Evolutionary conservation across 2,797 vertebrate genomes (phyloP).

Genomic region (Hipposideros larvatus): DNA sequence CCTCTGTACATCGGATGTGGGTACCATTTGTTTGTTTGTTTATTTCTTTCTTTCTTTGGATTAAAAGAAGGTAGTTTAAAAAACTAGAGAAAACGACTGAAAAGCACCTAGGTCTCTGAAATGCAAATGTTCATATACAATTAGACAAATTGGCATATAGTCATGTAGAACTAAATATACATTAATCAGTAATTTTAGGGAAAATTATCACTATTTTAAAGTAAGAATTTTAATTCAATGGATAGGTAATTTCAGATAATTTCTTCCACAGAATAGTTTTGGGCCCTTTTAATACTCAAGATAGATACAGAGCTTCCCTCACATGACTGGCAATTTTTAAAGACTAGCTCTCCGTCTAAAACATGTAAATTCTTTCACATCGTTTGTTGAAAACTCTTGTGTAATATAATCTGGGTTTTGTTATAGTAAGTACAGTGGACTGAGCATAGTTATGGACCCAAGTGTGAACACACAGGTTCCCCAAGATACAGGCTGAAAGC

Average conservation of each 20-base stretch:
- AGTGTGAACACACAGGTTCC: background rate
- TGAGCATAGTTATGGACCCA: background rate
- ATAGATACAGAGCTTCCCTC: background rate
- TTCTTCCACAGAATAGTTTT: constrained; percentile 8
- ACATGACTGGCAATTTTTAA: background rate
- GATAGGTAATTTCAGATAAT: background rate
- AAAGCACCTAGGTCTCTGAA: constrained; percentile 15
- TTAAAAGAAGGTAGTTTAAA: background rate
- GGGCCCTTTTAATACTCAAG: background rate
- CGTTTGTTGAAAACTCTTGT: background rate
- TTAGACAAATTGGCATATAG: background rate
- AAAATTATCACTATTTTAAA: constrained; percentile 24
- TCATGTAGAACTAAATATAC: background rate
- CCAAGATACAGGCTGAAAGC: background rate
- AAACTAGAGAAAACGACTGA: background rate
- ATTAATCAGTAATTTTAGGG: background rate
- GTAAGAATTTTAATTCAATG: constrained; percentile 12
- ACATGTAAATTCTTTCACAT: background rate
- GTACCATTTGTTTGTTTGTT: background rate
- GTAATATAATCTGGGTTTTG: background rate
- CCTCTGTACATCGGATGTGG: background rate
- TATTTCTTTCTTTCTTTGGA: background rate
- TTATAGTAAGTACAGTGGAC: background rate
- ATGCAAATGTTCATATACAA: background rate
- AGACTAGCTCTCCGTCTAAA: background rate